Evolutionary conservation across 2,888 invertebrate species (phyloP), one percentile per base, ranked within the genome.

Genomic region (Mellilla xanthometata): DNA sequence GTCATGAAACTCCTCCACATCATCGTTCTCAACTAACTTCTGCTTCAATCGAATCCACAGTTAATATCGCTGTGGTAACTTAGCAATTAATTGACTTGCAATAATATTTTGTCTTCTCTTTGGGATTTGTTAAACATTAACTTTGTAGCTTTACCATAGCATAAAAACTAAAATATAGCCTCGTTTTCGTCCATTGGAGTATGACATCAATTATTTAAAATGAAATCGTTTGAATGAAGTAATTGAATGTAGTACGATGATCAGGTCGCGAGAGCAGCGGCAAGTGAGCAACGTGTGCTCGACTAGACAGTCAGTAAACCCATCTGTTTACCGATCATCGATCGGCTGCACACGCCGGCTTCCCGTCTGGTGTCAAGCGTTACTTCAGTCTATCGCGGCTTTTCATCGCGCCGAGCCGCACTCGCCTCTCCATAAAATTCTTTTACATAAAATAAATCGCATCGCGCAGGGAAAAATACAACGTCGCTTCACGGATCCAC

Each of bases 301-400:
- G 48, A 52, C 40, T 56, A 61, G 58, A 64, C 53, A 55, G 58
- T 54, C 39, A 54, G 45, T 54, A 53, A 56, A 60, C 56, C 61
- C 62, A 65, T 57, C 65, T 58, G 53, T 55, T 58, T 58, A 55
- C 61, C 52, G 38, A 56, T 51, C 54, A 69, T 69, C 73, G 69
- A 76, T 73, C 68, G 60, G 52, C 48, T 76, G 75, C 83, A 82
- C 78, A 85, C 80, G 69, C 65, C 72, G 63, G 82, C 65, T 67
- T 81, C 49, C 76, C 71, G 68, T 71, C 61, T 67, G 61, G 68
- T 72, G 77, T 76, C 76, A 72, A 75, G 66, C 70, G 67, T 66
- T 70, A 68, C 68, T 68, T 68, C 73, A 80, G 78, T 85, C 70
- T 65, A 62, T 69, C 71, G 68, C 70, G 66, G 76, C 74, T 65